Evolutionary conservation across 1,140 invertebrate species (phyloP).

Genomic region (Scaptomyza montana): DNA sequence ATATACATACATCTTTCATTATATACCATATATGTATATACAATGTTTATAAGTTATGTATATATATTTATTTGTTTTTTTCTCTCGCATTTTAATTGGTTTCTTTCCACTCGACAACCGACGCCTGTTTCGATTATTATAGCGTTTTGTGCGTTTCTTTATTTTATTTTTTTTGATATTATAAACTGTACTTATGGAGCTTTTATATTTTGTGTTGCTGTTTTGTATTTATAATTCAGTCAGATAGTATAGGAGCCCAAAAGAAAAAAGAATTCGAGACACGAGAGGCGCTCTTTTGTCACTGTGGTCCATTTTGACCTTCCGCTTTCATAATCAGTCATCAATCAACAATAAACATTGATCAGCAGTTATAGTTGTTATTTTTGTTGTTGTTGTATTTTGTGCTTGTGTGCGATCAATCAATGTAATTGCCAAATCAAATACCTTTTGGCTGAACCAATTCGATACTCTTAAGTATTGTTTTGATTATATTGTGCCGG

Average conservation of each 20-base stretch:
- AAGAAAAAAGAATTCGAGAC: constrained; percentile 44
- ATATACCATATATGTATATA: constrained; percentile 28
- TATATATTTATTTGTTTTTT: constrained; percentile 8
- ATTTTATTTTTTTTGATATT: constrained; percentile 32
- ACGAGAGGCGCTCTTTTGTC: constrained; percentile 57
- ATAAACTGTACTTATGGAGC: constrained; percentile 71
- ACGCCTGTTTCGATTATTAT: constrained; percentile 70
- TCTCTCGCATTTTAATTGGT: constrained; percentile 72
- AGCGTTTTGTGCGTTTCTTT: constrained; percentile 41
- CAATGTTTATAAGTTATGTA: constrained; percentile 44
- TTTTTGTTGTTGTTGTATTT: constrained; percentile 23
- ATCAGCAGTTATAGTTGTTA: constrained; percentile 15
- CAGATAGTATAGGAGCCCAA: constrained; percentile 24
- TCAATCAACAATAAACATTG: constrained; percentile 52
- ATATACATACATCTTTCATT: constrained; percentile 27
- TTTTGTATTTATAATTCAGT: constrained; percentile 59
- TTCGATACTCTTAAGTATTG: constrained; percentile 26
- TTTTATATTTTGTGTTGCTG: no score
- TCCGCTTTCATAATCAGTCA: constrained; percentile 57
- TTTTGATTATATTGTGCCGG: constrained; percentile 15
- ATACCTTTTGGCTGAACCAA: constrained; percentile 36
- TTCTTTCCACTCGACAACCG: constrained; percentile 77
- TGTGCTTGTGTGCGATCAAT: constrained; percentile 39
- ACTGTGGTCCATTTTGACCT: constrained; percentile 51
- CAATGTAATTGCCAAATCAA: constrained; percentile 33